These are phyloP conservation scores for Siderastrea siderea DNA, from an alignment of 92 coral and sea anemone species.

Conservation along the genomic window DNA sequence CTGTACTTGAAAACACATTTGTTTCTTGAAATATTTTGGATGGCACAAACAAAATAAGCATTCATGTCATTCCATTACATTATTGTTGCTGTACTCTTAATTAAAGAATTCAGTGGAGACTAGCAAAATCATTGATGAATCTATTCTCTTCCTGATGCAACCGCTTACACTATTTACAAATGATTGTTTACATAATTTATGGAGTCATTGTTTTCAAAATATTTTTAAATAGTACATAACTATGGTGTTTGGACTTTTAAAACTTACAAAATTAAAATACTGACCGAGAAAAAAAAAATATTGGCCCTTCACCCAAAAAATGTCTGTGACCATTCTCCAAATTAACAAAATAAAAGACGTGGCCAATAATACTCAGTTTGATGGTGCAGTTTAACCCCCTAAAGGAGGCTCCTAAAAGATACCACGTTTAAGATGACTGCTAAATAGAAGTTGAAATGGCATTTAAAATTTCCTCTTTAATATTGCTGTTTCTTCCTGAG, in stretches of 20 bases:
- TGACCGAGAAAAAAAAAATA: too few relatives aligned
- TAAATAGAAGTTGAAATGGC: too few relatives aligned
- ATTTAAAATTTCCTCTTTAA: too few relatives aligned
- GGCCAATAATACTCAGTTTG: constrained; percentile 27
- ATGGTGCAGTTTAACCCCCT: too few relatives aligned
- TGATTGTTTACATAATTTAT: constrained; percentile 38
- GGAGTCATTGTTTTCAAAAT: constrained; percentile 36
- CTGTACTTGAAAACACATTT: constrained; percentile 24
- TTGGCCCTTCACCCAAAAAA: constrained; percentile 33
- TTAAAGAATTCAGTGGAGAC: constrained; percentile 34
- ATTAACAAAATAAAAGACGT: constrained; percentile 9
- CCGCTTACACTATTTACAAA: constrained; percentile 39
- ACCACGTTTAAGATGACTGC: too few relatives aligned
- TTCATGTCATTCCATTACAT: constrained; percentile 36
- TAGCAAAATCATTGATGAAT: constrained; percentile 24
- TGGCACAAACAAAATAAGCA: constrained; percentile 38
- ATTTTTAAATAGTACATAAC: constrained; percentile 3
- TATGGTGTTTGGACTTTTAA: constrained; percentile 51
- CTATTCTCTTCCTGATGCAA: constrained; percentile 42
- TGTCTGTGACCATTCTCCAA: constrained; percentile 44
- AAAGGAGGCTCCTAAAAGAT: too few relatives aligned
- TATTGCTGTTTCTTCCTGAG: too few relatives aligned
- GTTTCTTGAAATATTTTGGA: constrained; percentile 22
- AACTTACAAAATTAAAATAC: constrained; percentile 49
- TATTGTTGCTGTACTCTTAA: constrained; percentile 39